Percentiles rank a stretch among this genome's conserved stretches.
phyloP scores from a whole-genome alignment of 2,888 invertebrate species.

The Standfussiana lucernea region DNA sequence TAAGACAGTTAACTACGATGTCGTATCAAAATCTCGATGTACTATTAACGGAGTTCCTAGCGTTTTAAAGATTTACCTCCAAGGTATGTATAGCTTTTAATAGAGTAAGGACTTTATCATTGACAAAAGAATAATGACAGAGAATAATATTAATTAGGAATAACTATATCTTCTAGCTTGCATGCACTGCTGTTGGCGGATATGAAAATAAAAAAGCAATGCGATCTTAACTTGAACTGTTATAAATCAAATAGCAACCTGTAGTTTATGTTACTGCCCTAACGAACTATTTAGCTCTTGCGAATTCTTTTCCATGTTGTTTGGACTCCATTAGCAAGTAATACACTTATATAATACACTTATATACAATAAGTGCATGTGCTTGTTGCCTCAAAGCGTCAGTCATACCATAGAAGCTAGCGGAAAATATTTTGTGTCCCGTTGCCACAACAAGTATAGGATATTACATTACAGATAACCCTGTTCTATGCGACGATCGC shows the following conservation, averaged over 20 bases:
- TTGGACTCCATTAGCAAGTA: background rate
- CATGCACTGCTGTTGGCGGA: background rate
- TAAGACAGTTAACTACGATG: slow-evolving; percentile 92
- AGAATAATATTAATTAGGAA: background rate
- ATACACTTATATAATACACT: background rate
- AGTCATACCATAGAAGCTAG: slow-evolving; percentile 7
- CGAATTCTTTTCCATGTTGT: slow-evolving; percentile 37
- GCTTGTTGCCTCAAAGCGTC: background rate
- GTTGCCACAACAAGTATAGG: slow-evolving; percentile 52
- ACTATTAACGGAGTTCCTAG: slow-evolving; percentile 95
- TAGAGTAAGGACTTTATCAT: slow-evolving; percentile 8
- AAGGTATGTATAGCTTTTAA: slow-evolving; percentile 91
- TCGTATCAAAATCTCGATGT: slow-evolving; percentile 95
- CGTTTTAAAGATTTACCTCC: slow-evolving; percentile 94
- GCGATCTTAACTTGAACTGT: slow-evolving; percentile 53
- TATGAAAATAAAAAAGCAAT: slow-evolving; percentile 38
- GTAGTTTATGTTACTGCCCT: slow-evolving; percentile 23
- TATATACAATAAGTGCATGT: background rate
- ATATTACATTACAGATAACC: slow-evolving; percentile 92
- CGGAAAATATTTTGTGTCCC: slow-evolving; percentile 4
- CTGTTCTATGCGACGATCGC: slow-evolving; percentile 94
- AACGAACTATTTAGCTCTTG: slow-evolving; percentile 48
- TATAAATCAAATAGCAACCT: background rate
- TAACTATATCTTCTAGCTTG: slow-evolving; percentile 2
- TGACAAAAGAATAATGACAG: background rate